phyloP scores from a whole-genome alignment of 2,113 vertebrate species.

The Prunella fulvescens region DNA sequence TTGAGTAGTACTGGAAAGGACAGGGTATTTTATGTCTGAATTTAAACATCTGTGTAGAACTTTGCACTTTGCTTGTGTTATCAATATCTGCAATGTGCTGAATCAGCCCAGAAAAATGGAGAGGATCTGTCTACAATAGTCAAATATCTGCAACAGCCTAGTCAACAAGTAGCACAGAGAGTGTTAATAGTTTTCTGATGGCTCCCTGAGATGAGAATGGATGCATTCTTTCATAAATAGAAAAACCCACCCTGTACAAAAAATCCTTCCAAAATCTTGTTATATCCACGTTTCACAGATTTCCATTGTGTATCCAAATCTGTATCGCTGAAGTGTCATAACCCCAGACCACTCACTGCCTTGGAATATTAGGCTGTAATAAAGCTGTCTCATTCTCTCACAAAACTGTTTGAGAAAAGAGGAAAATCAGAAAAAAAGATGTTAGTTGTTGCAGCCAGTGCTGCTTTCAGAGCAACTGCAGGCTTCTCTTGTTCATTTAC shows the following conservation, averaged over 20 bases:
- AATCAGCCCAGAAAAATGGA: background rate
- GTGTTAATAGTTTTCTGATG: slow-evolving; percentile 10
- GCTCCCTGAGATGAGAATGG: background rate
- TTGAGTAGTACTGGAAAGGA: background rate
- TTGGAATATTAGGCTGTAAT: slow-evolving; percentile 43
- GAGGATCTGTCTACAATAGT: background rate
- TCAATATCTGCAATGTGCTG: background rate
- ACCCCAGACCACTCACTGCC: slow-evolving; percentile 9
- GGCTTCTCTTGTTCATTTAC: slow-evolving; percentile 19
- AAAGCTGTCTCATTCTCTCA: slow-evolving; percentile 36
- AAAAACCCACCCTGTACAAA: background rate
- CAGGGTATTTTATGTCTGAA: background rate
- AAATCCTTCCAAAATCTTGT: slow-evolving; percentile 2
- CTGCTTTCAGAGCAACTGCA: background rate
- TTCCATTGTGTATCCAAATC: slow-evolving; percentile 26
- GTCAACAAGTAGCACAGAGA: background rate
- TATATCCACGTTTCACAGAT: slow-evolving; percentile 14
- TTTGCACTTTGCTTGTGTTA: background rate
- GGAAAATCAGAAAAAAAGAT: background rate
- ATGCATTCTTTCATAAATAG: slow-evolving; percentile 10
- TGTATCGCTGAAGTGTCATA: slow-evolving; percentile 30
- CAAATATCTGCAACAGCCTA: background rate
- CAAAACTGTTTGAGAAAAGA: slow-evolving; percentile 37
- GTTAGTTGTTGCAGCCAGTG: background rate
- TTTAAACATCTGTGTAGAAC: background rate